These are phyloP conservation scores for Sceloporus undulatus DNA, from an alignment of 2,113 vertebrate genomes.

Conservation along the genomic window DNA sequence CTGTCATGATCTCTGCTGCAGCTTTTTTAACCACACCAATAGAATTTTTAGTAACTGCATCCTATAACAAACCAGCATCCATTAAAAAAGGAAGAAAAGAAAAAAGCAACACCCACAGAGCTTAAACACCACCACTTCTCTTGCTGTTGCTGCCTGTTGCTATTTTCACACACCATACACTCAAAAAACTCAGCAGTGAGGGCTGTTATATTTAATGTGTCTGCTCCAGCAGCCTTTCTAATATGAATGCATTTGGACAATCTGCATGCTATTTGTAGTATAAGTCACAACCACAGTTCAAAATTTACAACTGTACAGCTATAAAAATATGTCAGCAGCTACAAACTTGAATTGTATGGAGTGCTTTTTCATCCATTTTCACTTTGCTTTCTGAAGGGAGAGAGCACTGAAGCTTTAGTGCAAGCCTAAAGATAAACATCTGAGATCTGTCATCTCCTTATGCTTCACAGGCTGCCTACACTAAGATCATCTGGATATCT, in stretches of 20 bases:
- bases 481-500: conserved; percentile 36
- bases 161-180: conserved; percentile 56
- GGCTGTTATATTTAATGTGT: conserved; percentile 57
- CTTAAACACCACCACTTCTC: conserved; percentile 63
- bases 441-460: conserved; percentile 45
- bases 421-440: conserved; percentile 65
- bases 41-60: conserved; percentile 46
- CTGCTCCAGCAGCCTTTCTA: conserved; percentile 57
- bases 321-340: background rate
- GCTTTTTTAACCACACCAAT: conserved; percentile 44
- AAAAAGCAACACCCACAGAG: conserved; percentile 46
- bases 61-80: conserved; percentile 34
- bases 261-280: background rate
- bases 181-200: conserved; percentile 52
- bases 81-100: conserved; percentile 20
- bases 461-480: background rate
- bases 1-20: conserved; percentile 33
- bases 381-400: conserved; percentile 56
- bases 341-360: conserved; percentile 60
- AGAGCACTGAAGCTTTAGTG: conserved; percentile 41
- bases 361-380: conserved; percentile 69
- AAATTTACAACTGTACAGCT: background rate
- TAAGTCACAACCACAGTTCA: conserved; percentile 62
- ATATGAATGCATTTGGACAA: conserved; percentile 29
- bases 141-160: conserved; percentile 47